Base-by-base conservation (phyloP, 1,140 invertebrate species). In the Drosophila fuyamai region DNA sequence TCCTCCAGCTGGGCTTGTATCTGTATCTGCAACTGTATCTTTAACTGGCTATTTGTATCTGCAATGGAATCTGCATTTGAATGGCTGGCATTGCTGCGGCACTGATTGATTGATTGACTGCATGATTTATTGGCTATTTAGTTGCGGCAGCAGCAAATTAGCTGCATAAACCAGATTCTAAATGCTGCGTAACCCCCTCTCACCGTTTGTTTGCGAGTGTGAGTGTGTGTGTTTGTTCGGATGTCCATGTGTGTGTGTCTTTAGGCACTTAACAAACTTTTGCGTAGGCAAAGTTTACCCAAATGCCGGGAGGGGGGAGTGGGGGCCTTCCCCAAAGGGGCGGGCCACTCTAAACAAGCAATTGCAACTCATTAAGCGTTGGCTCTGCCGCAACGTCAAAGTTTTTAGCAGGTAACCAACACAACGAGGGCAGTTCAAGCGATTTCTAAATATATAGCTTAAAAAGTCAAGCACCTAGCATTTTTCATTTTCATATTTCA, bases 51-150 rank as follows among this genome's bases (percentile, higher is more conserved):
- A 18, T 50, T 14, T 35, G 43, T 57, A 16, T 40, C 51, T 55
- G 36, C 48, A 41, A 58, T 18, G 16, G 68, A 71, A 71, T 59
- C 62, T 76, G 77, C 77, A 79, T 67, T 67, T 79, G 57, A 79
- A 80, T 72, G 75, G 59, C 75, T 60, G 59, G 58, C 61, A 76
- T 66, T 23, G 60, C 43, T 46, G 35, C 40, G 35, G 27, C 59
- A 53, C 67, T 86, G 82, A 85, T 86, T 85, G 75, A 78, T 78
- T 78, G 76, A 78, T 71, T 78, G 82, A 86, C 82, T 86, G 74
- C 63, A 81, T 85, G 82, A 85, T 85, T 85, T 86, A 85, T 85
- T 85, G 83, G 82, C 82, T 82, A 86, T 88, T 88, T 88, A 88
- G 78, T 86, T 82, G 66, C 75, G 50, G 53, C 51, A 66, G 58